These are phyloP conservation scores for Cynocephalus volans DNA, from an alignment of 2,113 vertebrate genomes.

Conservation along the genomic window DNA sequence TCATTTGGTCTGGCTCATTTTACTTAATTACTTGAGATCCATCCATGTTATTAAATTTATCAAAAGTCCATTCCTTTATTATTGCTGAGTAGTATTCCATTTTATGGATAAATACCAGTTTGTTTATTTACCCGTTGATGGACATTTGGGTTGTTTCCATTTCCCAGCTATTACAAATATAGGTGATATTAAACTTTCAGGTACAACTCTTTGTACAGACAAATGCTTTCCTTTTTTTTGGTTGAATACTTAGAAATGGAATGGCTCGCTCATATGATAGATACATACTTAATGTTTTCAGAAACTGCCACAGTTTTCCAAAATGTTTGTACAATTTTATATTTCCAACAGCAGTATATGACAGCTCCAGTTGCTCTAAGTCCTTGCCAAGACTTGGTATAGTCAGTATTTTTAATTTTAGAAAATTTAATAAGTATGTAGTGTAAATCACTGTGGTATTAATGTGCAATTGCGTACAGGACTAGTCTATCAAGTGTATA, in stretches of 20 bases:
- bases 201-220: background rate
- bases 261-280: background rate
- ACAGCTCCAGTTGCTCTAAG: background rate
- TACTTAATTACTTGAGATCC: conserved; percentile 22
- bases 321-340: background rate
- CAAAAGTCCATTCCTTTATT: conserved; percentile 35
- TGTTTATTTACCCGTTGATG: conserved; percentile 7
- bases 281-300: background rate
- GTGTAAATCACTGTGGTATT: background rate
- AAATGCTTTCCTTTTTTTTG: conserved; percentile 43
- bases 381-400: conserved; percentile 16
- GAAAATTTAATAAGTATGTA: background rate
- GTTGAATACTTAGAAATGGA: background rate
- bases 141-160: background rate
- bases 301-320: background rate
- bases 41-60: background rate
- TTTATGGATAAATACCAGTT: background rate
- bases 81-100: conserved; percentile 14
- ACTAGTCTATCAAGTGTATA: background rate
- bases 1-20: background rate
- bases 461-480: background rate
- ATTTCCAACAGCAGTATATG: background rate
- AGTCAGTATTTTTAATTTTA: conserved; percentile 16
- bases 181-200: background rate
- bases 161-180: background rate